Percentiles rank a stretch among this genome's conserved stretches.
These are phyloP conservation scores for Huso huso DNA, from an alignment of 2,797 vertebrate genomes.

Conservation along the genomic window DNA sequence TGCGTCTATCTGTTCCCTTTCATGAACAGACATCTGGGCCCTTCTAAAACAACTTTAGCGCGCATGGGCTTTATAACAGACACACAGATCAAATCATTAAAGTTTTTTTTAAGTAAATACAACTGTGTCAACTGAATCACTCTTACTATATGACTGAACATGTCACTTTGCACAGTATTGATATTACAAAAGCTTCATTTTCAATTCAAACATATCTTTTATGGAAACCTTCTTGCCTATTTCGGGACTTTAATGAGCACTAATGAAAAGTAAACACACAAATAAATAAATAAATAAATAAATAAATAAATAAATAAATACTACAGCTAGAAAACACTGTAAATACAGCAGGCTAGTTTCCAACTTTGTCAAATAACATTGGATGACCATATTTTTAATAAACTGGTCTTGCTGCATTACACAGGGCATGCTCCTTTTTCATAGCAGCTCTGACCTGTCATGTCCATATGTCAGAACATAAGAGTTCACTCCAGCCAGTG, in stretches of 20 bases:
- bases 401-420: slow-evolving; percentile 16
- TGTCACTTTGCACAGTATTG: too few relatives aligned
- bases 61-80: slow-evolving; percentile 2
- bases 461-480: slow-evolving; percentile 34
- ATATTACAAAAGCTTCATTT: too few relatives aligned
- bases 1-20: not conserved
- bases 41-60: slow-evolving; percentile 4
- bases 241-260: too few relatives aligned
- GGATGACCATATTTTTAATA: slow-evolving; percentile 18
- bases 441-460: slow-evolving; percentile 18
- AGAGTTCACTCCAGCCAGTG: not conserved
- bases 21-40: slow-evolving; percentile 10
- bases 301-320: too few relatives aligned
- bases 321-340: too few relatives aligned
- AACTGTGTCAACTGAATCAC: not conserved
- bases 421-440: slow-evolving; percentile 10
- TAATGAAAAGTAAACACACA: too few relatives aligned
- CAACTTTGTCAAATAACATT: slow-evolving; percentile 7
- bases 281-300: too few relatives aligned
- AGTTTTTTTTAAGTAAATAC: not conserved
- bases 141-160: too few relatives aligned
- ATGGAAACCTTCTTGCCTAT: too few relatives aligned
- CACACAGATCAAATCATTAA: not conserved
- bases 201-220: too few relatives aligned
- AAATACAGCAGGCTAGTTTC: too few relatives aligned